A percentile compares a stretch with the other conserved stretches of the same genome.
Conservation (phyloP, 64 coral and sea anemone genomes). For the Actinia equina region DNA sequence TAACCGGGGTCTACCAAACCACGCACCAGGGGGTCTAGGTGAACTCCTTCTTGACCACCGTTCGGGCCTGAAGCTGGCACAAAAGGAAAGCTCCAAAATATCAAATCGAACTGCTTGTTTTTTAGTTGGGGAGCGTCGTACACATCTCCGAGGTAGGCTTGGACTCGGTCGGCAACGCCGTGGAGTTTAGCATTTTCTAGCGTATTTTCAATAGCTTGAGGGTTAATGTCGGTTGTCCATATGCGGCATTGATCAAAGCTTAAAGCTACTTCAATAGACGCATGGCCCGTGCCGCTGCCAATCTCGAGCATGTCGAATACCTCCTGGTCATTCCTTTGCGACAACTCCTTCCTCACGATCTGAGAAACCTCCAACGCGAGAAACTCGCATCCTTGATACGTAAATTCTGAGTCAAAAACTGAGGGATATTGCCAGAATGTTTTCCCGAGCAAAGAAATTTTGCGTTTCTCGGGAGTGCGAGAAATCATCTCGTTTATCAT, state of each 20-base stretch:
- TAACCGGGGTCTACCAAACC: constrained; percentile 18
- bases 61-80: neutral
- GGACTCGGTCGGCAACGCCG: constrained; percentile 4
- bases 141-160: constrained; percentile 7
- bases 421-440: constrained; percentile 7
- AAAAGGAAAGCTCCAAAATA: constrained; percentile 27
- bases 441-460: constrained; percentile 22
- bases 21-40: neutral
- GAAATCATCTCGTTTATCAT: constrained; percentile 3
- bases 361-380: neutral
- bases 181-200: constrained; percentile 30
- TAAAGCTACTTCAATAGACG: neutral
- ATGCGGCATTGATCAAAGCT: neutral
- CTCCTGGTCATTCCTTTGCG: neutral
- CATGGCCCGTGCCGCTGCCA: constrained; percentile 26
- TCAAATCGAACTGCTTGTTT: constrained; percentile 19
- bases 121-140: neutral
- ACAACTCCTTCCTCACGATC: neutral
- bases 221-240: constrained; percentile 37
- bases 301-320: constrained; percentile 25
- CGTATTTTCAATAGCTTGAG: constrained; percentile 28
- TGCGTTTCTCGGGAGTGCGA: neutral
- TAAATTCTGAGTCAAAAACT: constrained; percentile 11
- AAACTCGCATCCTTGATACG: neutral
- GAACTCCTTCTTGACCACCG: neutral